Conservation (phyloP, 2,113 vertebrate genomes). For the Microcebus ravelobensis region DNA sequence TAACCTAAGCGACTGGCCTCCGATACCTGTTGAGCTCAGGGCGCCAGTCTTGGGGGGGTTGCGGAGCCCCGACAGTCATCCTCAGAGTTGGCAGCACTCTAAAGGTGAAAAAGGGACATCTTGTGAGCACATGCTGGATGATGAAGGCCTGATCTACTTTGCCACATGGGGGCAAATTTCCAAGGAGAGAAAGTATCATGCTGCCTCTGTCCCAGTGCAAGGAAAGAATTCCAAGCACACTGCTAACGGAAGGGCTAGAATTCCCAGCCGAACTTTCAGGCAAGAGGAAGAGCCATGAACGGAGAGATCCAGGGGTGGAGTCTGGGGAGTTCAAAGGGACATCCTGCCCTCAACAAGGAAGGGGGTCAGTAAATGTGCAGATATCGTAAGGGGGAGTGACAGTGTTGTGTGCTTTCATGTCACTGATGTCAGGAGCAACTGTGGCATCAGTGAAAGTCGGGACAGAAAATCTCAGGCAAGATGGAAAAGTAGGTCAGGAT, state of each 20-base stretch:
- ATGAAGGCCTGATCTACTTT: not conserved
- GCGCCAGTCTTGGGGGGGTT: not conserved
- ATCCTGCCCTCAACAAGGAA: not conserved
- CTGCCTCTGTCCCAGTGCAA: not conserved
- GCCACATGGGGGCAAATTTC: not conserved
- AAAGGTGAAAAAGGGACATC: not conserved
- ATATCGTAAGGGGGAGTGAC: not conserved
- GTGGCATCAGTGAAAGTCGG: not conserved
- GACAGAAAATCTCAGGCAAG: constrained; percentile 26
- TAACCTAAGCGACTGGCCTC: not conserved
- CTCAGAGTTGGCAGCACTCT: not conserved
- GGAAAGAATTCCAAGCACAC: not conserved
- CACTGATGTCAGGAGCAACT: not conserved
- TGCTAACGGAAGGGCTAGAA: not conserved
- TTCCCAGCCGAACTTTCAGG: not conserved
- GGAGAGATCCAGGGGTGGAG: not conserved
- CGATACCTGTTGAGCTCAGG: not conserved
- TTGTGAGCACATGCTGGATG: not conserved
- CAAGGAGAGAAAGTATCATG: not conserved
- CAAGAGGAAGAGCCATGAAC: not conserved
- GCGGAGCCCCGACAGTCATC: not conserved
- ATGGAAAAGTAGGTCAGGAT: constrained; percentile 51
- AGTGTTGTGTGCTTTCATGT: not conserved
- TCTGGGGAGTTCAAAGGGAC: not conserved
- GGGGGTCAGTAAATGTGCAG: fast-evolving